Percentiles rank a stretch among this genome's conserved stretches.
Evolutionary conservation across 2,888 invertebrate genomes (phyloP).

Genomic region (Scaptomyza reducta): DNA sequence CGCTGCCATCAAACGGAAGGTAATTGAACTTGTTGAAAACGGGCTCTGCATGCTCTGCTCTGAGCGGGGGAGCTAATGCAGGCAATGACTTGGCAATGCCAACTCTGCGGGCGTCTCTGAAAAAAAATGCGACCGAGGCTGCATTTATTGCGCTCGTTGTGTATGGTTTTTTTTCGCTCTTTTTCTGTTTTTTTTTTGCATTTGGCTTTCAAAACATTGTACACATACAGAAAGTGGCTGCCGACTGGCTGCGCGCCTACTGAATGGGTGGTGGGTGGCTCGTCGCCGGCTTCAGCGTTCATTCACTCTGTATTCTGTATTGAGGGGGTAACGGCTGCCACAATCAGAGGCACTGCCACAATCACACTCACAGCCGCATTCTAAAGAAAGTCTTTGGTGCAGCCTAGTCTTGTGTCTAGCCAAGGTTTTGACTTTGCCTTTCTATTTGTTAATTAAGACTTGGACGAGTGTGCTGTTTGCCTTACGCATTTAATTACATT

Average conservation of each 20-base stretch:
- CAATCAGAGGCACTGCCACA: neutral
- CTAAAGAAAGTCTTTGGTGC: conserved; percentile 12
- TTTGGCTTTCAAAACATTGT: conserved; percentile 75
- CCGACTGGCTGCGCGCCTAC: conserved; percentile 55
- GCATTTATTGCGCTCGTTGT: conserved; percentile 74
- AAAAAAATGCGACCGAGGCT: conserved; percentile 60
- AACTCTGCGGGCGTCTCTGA: conserved; percentile 62
- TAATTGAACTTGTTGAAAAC: conserved; percentile 84
- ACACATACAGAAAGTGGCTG: conserved; percentile 71
- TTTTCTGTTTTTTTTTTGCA: conserved; percentile 45
- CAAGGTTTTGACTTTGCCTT: conserved; percentile 69
- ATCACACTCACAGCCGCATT: conserved; percentile 2
- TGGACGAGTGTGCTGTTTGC: conserved; percentile 36
- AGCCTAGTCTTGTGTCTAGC: conserved; percentile 54
- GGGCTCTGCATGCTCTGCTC: conserved; percentile 10
- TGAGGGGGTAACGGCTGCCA: conserved; percentile 7
- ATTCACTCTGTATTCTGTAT: conserved; percentile 56
- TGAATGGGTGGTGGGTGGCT: conserved; percentile 34
- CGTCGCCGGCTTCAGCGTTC: conserved; percentile 70
- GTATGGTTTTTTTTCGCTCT: conserved; percentile 29
- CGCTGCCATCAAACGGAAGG: conserved; percentile 87
- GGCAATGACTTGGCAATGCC: conserved; percentile 54
- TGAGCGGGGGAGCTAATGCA: conserved; percentile 4
- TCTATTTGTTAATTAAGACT: conserved; percentile 76
- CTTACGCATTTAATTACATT: conserved; percentile 75